A percentile compares a stretch with the other conserved stretches of the same genome.
Conservation (phyloP, 2,888 invertebrate genomes). For the Drosophila kuntzei region DNA sequence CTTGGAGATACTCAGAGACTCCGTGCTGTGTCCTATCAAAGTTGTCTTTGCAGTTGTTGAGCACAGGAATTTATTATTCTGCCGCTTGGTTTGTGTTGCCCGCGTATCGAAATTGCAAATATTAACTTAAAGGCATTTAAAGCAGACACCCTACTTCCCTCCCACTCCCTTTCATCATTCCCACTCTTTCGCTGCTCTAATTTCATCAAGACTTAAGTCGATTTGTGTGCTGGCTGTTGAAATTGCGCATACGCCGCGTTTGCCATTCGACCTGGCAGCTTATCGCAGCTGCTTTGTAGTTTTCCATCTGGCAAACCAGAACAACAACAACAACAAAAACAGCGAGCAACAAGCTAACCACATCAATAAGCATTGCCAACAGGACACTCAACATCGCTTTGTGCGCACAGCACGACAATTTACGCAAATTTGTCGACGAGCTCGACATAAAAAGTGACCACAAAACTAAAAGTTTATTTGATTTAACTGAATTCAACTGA, state of each 20-base stretch:
- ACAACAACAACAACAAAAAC: background rate
- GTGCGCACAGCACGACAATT: slow-evolving; percentile 8
- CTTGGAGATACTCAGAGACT: slow-evolving; percentile 14
- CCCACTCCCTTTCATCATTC: background rate
- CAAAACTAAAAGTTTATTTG: background rate
- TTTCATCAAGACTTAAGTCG: slow-evolving; percentile 66
- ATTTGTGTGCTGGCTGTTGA: slow-evolving; percentile 51
- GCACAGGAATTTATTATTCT: slow-evolving; percentile 63
- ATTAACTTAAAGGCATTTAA: slow-evolving; percentile 64
- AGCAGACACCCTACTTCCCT: slow-evolving; percentile 8
- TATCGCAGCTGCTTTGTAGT: slow-evolving; percentile 39
- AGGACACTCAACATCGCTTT: slow-evolving; percentile 6
- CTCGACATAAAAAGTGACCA: background rate
- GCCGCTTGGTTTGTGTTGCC: slow-evolving; percentile 2
- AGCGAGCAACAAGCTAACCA: slow-evolving; percentile 38
- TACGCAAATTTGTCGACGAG: background rate
- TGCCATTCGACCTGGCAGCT: slow-evolving; percentile 32
- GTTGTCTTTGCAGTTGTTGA: slow-evolving; percentile 52
- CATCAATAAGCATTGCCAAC: slow-evolving; percentile 33
- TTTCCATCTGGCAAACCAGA: slow-evolving; percentile 19
- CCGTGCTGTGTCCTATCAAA: slow-evolving; percentile 38
- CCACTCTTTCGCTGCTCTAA: slow-evolving; percentile 37
- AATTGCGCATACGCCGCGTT: slow-evolving; percentile 55
- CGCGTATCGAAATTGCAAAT: slow-evolving; percentile 33
- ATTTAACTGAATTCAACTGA: background rate